These are phyloP conservation scores for Strigamia maritima DNA, from an alignment of 2,888 invertebrate species.

Conservation along the genomic window DNA sequence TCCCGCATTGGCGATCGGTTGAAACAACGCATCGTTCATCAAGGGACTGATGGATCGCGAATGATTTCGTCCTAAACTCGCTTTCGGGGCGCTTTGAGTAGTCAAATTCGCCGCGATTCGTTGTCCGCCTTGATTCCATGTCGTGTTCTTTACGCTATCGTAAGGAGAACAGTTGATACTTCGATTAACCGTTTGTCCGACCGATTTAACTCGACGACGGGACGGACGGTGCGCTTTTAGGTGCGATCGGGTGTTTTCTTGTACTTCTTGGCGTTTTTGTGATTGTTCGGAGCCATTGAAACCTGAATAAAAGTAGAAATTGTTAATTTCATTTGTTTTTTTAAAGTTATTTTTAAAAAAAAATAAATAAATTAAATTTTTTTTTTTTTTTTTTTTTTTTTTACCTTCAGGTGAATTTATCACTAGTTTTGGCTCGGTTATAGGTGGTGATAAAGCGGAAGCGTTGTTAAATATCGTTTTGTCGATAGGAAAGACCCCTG, in stretches of 20 bases:
- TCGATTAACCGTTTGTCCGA: neutral
- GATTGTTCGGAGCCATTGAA: neutral
- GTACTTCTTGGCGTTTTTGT: neutral
- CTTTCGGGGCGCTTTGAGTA: neutral
- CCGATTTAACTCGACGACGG: neutral
- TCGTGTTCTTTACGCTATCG: no score
- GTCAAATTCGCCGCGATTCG: neutral
- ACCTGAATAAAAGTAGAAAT: neutral
- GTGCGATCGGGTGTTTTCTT: conserved; percentile 37
- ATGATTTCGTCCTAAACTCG: neutral
- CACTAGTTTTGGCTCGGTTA: no score
- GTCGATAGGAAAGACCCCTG: no score
- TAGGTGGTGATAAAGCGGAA: no score
- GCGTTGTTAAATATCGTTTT: no score
- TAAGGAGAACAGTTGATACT: neutral
- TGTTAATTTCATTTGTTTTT: neutral
- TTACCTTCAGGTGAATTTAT: no score
- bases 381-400: no score
- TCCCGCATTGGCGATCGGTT: neutral
- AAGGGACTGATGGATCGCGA: neutral
- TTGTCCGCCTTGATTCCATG: neutral
- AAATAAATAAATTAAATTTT: neutral
- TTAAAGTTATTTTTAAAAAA: neutral
- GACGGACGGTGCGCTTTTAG: neutral
- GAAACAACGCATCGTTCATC: neutral